Evolutionary conservation across 2,888 invertebrate species (phyloP).

Genomic region (Leptarthrus brevirostris): DNA sequence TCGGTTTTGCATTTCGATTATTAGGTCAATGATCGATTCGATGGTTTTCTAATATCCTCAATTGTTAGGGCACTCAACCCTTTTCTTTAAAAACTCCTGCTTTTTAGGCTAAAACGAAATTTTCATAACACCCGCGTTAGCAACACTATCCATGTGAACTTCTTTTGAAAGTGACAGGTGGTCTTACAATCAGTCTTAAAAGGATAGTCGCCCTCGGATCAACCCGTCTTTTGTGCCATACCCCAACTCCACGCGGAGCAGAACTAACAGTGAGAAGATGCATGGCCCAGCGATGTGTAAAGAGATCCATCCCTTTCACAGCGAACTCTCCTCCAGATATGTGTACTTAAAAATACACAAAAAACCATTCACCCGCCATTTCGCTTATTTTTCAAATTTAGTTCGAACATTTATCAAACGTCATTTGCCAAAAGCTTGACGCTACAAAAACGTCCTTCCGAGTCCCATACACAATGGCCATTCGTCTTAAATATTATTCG

Average conservation of each 20-base stretch:
- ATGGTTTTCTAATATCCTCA: no score
- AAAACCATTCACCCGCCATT: slow-evolving; percentile 43
- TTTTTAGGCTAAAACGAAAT: background rate
- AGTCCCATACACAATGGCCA: slow-evolving; percentile 34
- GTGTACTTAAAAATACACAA: slow-evolving; percentile 45
- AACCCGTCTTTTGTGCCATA: background rate
- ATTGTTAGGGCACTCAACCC: background rate
- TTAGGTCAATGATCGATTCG: slow-evolving; percentile 30
- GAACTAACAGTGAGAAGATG: no score
- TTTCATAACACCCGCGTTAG: background rate
- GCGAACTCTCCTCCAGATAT: slow-evolving; percentile 20
- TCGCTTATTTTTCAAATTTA: slow-evolving; percentile 47
- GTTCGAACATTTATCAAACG: slow-evolving; percentile 51
- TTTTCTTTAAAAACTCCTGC: no score
- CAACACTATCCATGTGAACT: slow-evolving; percentile 34
- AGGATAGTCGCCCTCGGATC: slow-evolving; percentile 43
- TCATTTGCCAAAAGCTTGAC: slow-evolving; percentile 46
- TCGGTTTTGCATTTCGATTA: slow-evolving; percentile 14
- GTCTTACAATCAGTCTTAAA: slow-evolving; percentile 39
- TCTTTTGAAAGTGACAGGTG: slow-evolving; percentile 40
- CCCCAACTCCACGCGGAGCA: background rate
- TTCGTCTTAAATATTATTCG: slow-evolving; percentile 42
- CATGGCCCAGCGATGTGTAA: no score
- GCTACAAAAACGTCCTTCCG: slow-evolving; percentile 16
- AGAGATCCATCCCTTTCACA: background rate